Evolutionary conservation across 2,797 vertebrate genomes (phyloP), one percentile per base, ranked within the genome.

Genomic region (Emydoidea blandingii): DNA sequence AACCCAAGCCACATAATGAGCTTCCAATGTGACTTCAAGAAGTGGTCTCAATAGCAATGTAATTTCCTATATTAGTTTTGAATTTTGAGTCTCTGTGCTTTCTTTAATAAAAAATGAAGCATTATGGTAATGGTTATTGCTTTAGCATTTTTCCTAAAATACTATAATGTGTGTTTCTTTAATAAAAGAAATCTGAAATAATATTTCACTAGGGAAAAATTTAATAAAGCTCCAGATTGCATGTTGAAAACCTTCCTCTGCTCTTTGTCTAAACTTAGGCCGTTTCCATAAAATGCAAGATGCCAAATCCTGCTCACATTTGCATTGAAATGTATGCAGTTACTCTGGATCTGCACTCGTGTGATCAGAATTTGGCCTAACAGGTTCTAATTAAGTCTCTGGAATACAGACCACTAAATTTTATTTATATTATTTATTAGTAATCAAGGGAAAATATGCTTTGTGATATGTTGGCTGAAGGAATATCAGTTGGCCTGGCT

Each of bases 191-290:
- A 7, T 91, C 53, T 81, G 49, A 47, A 92, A 95, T 94, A 92
- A 90, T 87, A 95, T 95, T 92, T 79, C 54, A 84, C 86, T 88
- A 88, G 82, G 53, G 29, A 23, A 81, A 96, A 97, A 95, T 92
- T 85, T 95, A 97, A 97, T 96, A 95, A 96, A 96, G n/a, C 80
- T 94, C 79, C 53, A 54, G 79, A 50, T 72, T 91, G 57, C 31
- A 86, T 86, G 91, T 49, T 94, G 87, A 95, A 94, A 92, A 87
- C n/a, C 18, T 92, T 94, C 52, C 54, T 92, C 16, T 16, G 27
- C 4, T 86, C 76, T 89, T 79, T 72, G 89, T 94, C 86, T 91
- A 94, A 94, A 72, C 47, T 52, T 19, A 88, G 94, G 27, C n/a
- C 84, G 47, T 89, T 95, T 80, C 53, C 12, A 57, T 54, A 85